Conservation (phyloP, 2,888 invertebrate genomes). For the Trachelus stipa region DNA sequence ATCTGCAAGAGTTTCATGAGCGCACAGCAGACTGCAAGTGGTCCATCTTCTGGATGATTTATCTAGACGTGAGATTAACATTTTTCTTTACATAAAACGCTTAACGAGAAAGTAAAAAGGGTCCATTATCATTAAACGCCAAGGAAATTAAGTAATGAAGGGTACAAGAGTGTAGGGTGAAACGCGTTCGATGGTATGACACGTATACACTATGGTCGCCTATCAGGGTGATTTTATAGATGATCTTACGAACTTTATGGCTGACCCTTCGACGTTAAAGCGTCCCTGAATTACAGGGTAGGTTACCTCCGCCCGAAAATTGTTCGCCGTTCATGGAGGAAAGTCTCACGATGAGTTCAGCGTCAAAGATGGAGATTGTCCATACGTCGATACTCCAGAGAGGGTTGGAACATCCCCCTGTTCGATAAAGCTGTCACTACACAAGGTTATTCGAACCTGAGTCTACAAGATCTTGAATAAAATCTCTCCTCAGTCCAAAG, state of each 20-base stretch:
- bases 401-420: background rate
- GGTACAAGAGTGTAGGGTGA: conserved; percentile 2
- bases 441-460: background rate
- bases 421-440: background rate
- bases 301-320: conserved; percentile 18
- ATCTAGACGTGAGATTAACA: conserved; percentile 19
- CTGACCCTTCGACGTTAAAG: conserved; percentile 54
- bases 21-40: background rate
- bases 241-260: conserved; percentile 47
- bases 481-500: background rate
- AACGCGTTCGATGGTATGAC: background rate
- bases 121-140: conserved; percentile 30
- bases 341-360: background rate
- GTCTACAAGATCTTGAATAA: background rate
- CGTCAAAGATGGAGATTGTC: background rate
- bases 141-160: conserved; percentile 22
- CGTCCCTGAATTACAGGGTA: conserved; percentile 52
- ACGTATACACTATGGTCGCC: background rate
- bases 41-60: conserved; percentile 12
- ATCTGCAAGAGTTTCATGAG: background rate
- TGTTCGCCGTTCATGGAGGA: background rate
- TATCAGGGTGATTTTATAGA: conserved; percentile 43
- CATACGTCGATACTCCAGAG: background rate
- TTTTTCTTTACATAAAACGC: conserved; percentile 16
- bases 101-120: background rate